Conservation (phyloP, 2,888 invertebrate genomes). For the Pseudococcus viburni region DNA sequence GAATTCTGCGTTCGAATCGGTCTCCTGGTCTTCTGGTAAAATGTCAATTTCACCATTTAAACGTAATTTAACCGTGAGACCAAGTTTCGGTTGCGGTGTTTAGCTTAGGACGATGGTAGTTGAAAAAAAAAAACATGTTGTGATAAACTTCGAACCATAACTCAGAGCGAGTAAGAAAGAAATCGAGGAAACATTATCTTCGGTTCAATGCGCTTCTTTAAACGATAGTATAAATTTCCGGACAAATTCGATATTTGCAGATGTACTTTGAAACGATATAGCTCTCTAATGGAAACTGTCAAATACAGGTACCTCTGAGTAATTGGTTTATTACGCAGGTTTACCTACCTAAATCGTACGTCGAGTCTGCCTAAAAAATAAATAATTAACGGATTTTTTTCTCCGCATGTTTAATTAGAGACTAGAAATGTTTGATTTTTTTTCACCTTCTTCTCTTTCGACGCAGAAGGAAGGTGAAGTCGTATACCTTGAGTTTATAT, state of each 20-base stretch:
- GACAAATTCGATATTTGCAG: constrained; percentile 52
- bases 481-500: background rate
- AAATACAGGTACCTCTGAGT: constrained; percentile 34
- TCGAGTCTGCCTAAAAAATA: background rate
- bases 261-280: constrained; percentile 38
- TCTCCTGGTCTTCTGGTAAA: background rate
- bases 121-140: constrained; percentile 5
- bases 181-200: constrained; percentile 51
- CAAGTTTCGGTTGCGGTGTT: too few species aligned
- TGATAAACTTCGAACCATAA: constrained; percentile 21
- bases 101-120: background rate
- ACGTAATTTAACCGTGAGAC: background rate
- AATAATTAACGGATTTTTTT: constrained; percentile 46
- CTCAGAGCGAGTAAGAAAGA: background rate
- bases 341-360: background rate
- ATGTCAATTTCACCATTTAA: constrained; percentile 21
- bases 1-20: background rate
- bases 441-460: background rate
- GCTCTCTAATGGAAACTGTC: constrained; percentile 6
- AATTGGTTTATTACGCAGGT: constrained; percentile 31
- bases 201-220: constrained; percentile 57
- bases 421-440: constrained; percentile 11
- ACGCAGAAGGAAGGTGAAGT: background rate
- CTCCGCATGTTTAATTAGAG: constrained; percentile 32
- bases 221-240: constrained; percentile 54